Base-by-base conservation (phyloP, 2,888 invertebrate genomes). In the Leptothorax acervorum region DNA sequence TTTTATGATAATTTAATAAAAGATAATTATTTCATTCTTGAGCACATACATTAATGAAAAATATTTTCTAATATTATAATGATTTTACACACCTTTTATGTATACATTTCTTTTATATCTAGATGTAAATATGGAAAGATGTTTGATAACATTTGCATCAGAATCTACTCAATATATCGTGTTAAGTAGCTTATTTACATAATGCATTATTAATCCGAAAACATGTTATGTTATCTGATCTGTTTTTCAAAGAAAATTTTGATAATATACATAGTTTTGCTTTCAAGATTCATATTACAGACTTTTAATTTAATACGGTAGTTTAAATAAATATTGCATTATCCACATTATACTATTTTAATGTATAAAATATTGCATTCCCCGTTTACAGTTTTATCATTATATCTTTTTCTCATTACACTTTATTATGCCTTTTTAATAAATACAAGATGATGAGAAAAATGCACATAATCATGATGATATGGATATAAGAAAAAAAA, bases 251-350 rank as follows among this genome's bases (percentile, higher is more conserved):
- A 68, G 65, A 23, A 76, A 62, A 55, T 51, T 39, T 51, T 76
- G n/a, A 48, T 74, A 62, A 62, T 42, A 11, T 3, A 4, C 12
- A 23, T 8, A 62, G 31, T 35, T 62, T 73, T 73, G 6, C 4
- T 15, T 57, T 62, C 45, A 75, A 63, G n/a, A 23, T 63, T 75
- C 39, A 76, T 39, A 18, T 76, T 76, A 76, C 65, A 65, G 11
- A 23, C 1, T 63, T 5, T 65, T 76, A 63, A 76, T 39, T 51
- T 4, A 23, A 76, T 76, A 76, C 1, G 6, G 15, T 9, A 3
- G 3, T 39, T 65, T 53, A 39, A 76, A 63, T 51, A 39, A 28
- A 23, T 5, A 15, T 48, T n/a, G 9, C 35, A 53, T 55, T 35
- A 15, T 45, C n/a, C 6, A 4, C 6, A 39, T n/a, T 45, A 39